Percentiles rank a stretch among this genome's conserved stretches.
phyloP scores from a whole-genome alignment of 2,888 invertebrate genomes.

The Ceraclea dissimilis region DNA sequence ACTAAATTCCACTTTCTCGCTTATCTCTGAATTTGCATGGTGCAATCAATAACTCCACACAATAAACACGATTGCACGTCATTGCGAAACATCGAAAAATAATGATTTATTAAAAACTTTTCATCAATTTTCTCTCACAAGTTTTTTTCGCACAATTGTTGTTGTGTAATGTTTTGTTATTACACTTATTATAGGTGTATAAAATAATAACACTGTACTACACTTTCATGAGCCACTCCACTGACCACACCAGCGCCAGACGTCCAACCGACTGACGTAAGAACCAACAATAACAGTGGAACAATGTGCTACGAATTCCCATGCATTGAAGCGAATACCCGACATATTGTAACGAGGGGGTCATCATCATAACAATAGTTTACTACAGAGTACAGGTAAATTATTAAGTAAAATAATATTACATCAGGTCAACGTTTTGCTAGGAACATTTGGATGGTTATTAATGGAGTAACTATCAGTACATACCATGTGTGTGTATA shows the following conservation, averaged over 20 bases:
- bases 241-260: slow-evolving; percentile 1
- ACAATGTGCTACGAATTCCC: slow-evolving; percentile 16
- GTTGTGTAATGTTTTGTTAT: no score
- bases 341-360: not conserved
- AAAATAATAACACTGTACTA: no score
- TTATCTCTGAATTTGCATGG: not conserved
- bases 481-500: no score
- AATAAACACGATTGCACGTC: not conserved
- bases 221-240: not conserved
- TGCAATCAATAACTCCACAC: slow-evolving; percentile 8
- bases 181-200: no score
- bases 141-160: not conserved
- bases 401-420: no score
- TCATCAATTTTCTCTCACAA: no score
- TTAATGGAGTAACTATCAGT: no score
- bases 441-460: no score
- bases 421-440: no score
- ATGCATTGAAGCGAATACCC: slow-evolving; percentile 16
- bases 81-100: not conserved
- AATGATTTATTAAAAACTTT: not conserved
- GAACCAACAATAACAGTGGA: slow-evolving; percentile 8
- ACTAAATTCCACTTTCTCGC: slow-evolving; percentile 12
- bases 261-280: slow-evolving; percentile 15
- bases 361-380: no score
- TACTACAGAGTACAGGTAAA: no score